Percentiles rank a stretch among this genome's conserved stretches.
Evolutionary conservation across 2,113 vertebrate genomes (phyloP).

Genomic region (Rhinoderma darwinii): DNA sequence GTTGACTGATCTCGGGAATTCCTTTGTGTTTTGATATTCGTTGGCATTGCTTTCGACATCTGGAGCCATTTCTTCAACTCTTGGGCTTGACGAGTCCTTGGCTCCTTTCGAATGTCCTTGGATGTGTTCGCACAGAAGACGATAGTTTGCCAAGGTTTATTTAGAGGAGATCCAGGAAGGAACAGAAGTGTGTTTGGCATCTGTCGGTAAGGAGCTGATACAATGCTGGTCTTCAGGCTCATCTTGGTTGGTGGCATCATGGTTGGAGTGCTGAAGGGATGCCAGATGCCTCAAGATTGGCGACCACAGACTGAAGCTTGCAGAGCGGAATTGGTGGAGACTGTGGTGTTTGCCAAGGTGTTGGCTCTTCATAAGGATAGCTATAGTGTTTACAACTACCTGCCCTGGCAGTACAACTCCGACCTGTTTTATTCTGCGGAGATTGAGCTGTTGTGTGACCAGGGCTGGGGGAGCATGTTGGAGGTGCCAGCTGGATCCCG

Average conservation of each 20-base stretch:
- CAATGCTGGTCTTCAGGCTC: conserved; percentile 52
- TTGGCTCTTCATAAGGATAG: conserved; percentile 78
- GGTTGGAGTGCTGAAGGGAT: conserved; percentile 66
- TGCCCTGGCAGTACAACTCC: conserved; percentile 77
- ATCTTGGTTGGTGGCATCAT: conserved; percentile 55
- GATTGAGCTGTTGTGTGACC: conserved; percentile 83
- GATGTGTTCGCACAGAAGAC: background rate
- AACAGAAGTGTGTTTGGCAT: background rate
- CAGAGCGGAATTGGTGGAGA: conserved; percentile 81
- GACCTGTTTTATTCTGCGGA: conserved; percentile 80
- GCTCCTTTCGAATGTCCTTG: background rate
- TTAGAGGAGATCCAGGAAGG: conserved; percentile 3
- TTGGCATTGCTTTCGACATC: conserved; percentile 43
- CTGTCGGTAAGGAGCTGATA: background rate
- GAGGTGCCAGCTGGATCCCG: conserved; percentile 82
- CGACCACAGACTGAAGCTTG: conserved; percentile 83
- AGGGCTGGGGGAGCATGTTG: conserved; percentile 85
- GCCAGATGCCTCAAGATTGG: conserved; percentile 82
- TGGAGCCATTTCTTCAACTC: conserved; percentile 12
- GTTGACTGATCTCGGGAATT: conserved; percentile 14
- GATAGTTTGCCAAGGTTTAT: background rate
- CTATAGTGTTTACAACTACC: conserved; percentile 79
- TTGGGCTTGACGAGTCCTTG: background rate
- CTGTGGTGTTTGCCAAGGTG: conserved; percentile 81
- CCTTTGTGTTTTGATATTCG: conserved; percentile 17